phyloP scores from a whole-genome alignment of 1,140 invertebrate species.

The Notospermus geniculatus region DNA sequence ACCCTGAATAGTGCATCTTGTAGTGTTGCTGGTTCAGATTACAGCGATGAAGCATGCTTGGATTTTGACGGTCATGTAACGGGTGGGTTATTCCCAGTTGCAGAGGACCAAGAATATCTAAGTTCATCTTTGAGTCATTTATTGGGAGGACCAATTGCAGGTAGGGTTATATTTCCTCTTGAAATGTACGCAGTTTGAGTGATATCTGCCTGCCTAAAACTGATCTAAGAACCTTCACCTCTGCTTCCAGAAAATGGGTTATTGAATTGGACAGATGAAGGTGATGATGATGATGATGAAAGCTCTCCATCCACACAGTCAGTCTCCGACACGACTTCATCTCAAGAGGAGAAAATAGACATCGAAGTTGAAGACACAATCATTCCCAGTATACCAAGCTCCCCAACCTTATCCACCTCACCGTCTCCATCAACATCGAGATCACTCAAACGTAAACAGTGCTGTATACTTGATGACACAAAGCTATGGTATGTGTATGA shows the following conservation, averaged over 20 bases:
- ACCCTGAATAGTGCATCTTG: conserved; percentile 4
- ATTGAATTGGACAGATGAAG: neutral
- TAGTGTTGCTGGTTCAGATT: conserved; percentile 15
- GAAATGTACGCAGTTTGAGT: too few species aligned
- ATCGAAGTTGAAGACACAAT: too few species aligned
- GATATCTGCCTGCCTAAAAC: too few species aligned
- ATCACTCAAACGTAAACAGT: too few species aligned
- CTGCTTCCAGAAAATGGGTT: neutral
- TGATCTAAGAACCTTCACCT: too few species aligned
- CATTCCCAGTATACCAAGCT: too few species aligned
- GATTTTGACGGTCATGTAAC: conserved; percentile 8
- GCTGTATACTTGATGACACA: neutral
- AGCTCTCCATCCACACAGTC: neutral
- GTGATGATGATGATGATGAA: neutral
- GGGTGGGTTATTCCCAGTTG: neutral
- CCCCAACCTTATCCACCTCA: too few species aligned
- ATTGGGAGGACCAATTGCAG: conserved; percentile 11
- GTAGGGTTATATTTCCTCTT: conserved; percentile 5
- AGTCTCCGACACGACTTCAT: neutral
- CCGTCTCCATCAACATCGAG: too few species aligned
- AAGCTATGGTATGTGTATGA: neutral
- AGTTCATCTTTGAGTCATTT: conserved; percentile 1
- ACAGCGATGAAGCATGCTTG: conserved; percentile 12
- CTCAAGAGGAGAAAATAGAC: too few species aligned
- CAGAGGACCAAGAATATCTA: conserved; percentile 8